Conservation (phyloP, 92 coral and sea anemone genomes). For the Muricea muricata region DNA sequence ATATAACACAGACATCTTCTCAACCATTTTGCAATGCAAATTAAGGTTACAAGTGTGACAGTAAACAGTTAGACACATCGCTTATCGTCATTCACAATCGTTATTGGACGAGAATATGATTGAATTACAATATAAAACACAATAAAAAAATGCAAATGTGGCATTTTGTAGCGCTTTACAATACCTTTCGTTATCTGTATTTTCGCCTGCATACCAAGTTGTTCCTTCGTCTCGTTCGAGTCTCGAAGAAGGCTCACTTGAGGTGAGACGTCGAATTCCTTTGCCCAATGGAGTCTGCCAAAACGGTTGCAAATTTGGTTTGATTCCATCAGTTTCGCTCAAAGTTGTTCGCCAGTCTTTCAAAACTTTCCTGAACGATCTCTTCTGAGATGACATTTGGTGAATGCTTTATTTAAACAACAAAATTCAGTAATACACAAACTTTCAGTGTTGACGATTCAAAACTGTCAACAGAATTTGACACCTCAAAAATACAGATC, state of each 20-base stretch:
- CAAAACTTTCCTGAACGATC: constrained; percentile 21
- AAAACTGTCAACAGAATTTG: no score
- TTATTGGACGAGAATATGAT: no score
- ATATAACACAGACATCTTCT: no score
- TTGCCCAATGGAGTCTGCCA: constrained; percentile 3
- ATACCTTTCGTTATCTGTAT: constrained; percentile 28
- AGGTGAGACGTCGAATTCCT: neutral
- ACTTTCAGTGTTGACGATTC: no score
- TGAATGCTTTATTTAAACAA: neutral
- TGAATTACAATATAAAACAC: neutral
- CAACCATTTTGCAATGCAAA: constrained; percentile 7
- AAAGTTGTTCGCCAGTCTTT: constrained; percentile 18
- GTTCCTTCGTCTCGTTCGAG: neutral
- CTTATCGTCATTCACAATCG: no score
- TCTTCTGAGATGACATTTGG: neutral
- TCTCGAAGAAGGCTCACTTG: neutral
- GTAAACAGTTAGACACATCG: no score
- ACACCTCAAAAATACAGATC: no score
- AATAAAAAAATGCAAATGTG: no score
- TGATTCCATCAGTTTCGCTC: constrained; percentile 1
- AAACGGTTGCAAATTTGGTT: constrained; percentile 3
- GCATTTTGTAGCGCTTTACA: no score
- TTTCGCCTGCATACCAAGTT: constrained; percentile 14
- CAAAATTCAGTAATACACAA: neutral
- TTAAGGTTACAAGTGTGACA: neutral